These are phyloP conservation scores for Cephus nigrinus DNA, from an alignment of 2,888 invertebrate genomes.

Conservation along the genomic window DNA sequence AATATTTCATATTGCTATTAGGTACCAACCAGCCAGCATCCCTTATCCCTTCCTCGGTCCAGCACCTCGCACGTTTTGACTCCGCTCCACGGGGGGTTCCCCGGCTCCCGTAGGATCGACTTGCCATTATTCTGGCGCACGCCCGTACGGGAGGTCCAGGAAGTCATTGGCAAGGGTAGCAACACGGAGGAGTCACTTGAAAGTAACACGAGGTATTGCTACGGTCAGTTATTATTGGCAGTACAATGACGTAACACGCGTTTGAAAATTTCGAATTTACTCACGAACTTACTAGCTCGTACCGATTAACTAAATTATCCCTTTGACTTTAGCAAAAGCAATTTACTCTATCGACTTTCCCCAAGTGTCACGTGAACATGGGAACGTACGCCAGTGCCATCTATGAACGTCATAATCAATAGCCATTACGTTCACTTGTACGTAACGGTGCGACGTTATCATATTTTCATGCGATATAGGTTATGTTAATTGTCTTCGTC, in stretches of 20 bases:
- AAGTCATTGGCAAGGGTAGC: slow-evolving; percentile 41
- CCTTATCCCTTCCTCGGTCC: slow-evolving; percentile 31
- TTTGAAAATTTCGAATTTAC: background rate
- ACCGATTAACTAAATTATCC: background rate
- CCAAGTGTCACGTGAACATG: background rate
- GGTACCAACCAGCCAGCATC: slow-evolving; percentile 38
- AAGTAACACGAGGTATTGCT: slow-evolving; percentile 33
- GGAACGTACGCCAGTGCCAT: background rate
- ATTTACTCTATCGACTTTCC: background rate
- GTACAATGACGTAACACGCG: slow-evolving; percentile 2
- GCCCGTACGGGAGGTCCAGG: slow-evolving; percentile 26
- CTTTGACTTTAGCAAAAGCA: background rate
- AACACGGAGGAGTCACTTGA: slow-evolving; percentile 12
- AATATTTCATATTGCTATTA: slow-evolving; percentile 49
- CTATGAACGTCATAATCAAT: background rate
- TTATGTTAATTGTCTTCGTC: slow-evolving; percentile 52
- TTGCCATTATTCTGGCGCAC: slow-evolving; percentile 25
- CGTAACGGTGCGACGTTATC: slow-evolving; percentile 28
- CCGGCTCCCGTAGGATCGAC: slow-evolving; percentile 15
- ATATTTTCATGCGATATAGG: slow-evolving; percentile 20
- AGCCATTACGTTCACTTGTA: slow-evolving; percentile 17
- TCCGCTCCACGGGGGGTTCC: slow-evolving; percentile 27
- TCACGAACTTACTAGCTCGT: background rate
- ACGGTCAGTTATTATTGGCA: background rate
- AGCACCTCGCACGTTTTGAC: slow-evolving; percentile 25